Conservation (phyloP, 2,113 vertebrate genomes). For the Phocoena sinus region DNA sequence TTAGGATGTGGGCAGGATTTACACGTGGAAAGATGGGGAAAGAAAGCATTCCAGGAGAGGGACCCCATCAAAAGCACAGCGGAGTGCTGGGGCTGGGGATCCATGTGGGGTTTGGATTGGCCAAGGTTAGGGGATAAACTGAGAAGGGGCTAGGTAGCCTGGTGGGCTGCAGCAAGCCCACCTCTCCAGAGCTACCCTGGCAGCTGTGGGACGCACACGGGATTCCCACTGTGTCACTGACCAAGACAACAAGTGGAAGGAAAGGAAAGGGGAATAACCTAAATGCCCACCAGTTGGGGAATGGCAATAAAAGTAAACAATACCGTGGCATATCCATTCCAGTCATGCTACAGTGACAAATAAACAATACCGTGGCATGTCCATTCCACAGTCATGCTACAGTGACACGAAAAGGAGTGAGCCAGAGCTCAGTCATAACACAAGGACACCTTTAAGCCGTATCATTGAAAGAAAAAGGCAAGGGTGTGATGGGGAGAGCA, state of each 20-base stretch:
- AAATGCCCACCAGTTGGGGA: neutral
- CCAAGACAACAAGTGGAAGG: neutral
- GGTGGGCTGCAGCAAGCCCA: too few species aligned
- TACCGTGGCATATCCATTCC: neutral
- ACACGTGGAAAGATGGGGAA: neutral
- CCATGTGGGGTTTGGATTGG: fast-evolving
- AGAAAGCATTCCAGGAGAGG: too few species aligned
- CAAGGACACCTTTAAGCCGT: neutral
- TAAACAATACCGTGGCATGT: neutral
- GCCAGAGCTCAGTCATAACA: neutral
- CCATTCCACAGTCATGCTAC: neutral
- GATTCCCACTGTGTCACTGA: neutral
- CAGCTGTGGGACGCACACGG: fast-evolving
- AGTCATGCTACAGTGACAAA: neutral
- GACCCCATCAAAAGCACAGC: neutral
- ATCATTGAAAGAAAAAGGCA: neutral
- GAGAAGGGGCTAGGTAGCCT: neutral
- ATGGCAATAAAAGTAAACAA: neutral
- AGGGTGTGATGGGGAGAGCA: fast-evolving
- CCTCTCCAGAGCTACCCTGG: neutral
- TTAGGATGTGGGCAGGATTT: fast-evolving
- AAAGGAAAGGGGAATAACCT: too few species aligned
- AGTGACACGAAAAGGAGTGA: neutral
- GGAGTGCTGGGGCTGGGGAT: neutral
- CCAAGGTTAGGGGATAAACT: neutral